Evolutionary conservation across 2,113 vertebrate genomes (phyloP).

Genomic region (Gallinago media): DNA sequence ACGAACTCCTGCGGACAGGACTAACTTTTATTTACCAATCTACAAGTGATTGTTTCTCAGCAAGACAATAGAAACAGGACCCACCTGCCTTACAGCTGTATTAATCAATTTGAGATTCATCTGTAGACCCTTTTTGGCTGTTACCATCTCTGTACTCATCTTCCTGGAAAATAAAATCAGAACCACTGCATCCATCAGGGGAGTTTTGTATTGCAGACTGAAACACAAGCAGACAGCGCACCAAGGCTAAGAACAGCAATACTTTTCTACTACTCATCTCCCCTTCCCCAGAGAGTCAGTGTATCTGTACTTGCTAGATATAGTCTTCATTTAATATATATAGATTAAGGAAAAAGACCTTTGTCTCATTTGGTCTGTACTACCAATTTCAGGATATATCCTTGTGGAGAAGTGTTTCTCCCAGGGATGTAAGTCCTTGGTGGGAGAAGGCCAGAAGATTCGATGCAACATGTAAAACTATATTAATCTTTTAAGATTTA

Average conservation of each 20-base stretch:
- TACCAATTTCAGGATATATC: not conserved
- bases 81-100: not conserved
- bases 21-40: slow-evolving; percentile 44
- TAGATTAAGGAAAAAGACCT: not conserved
- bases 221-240: not conserved
- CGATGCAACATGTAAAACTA: not conserved
- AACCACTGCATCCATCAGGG: not conserved
- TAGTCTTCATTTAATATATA: not conserved
- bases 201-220: not conserved
- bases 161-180: not conserved
- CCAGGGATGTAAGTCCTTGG: not conserved
- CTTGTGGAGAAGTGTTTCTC: not conserved
- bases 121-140: not conserved
- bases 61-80: not conserved
- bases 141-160: not conserved
- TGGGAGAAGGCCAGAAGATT: not conserved
- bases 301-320: not conserved
- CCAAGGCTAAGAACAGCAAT: not conserved
- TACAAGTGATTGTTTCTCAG: not conserved
- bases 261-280: not conserved
- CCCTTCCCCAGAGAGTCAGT: not conserved
- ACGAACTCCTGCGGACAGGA: slow-evolving; percentile 28
- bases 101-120: not conserved
- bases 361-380: not conserved
- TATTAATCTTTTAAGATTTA: not conserved